Evolutionary conservation across 2,888 invertebrate genomes (phyloP).

Genomic region (Drosophila borborema): DNA sequence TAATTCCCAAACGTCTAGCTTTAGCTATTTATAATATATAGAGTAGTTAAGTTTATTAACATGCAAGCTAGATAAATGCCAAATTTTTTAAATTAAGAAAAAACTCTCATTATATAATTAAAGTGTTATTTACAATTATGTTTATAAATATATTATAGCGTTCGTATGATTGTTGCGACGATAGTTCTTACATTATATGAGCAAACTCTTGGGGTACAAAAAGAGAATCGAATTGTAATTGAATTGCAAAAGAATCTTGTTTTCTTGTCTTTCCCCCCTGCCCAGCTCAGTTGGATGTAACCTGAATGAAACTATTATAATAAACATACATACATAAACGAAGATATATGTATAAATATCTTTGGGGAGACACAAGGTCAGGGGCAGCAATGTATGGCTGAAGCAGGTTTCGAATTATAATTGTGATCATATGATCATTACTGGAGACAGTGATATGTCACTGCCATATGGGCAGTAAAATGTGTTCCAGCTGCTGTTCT

Average conservation of each 20-base stretch:
- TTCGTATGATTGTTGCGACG: too few species aligned
- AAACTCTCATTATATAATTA: too few species aligned
- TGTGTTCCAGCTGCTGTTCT: constrained; percentile 37
- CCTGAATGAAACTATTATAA: not conserved
- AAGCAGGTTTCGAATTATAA: constrained; percentile 24
- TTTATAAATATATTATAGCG: too few species aligned
- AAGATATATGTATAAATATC: too few species aligned
- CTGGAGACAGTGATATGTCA: constrained; percentile 6
- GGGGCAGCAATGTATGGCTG: constrained; percentile 10
- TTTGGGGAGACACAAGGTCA: constrained; percentile 17
- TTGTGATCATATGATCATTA: constrained; percentile 9
- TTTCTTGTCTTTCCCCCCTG: not conserved
- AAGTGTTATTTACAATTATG: too few species aligned
- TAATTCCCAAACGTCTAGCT: not conserved
- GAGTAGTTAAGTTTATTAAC: not conserved
- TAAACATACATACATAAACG: not conserved
- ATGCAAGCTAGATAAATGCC: too few species aligned
- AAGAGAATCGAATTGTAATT: not conserved
- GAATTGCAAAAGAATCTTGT: not conserved
- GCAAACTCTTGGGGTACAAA: not conserved
- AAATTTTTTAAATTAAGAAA: too few species aligned
- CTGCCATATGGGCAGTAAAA: constrained; percentile 20
- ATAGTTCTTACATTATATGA: too few species aligned
- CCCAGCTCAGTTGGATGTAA: not conserved
- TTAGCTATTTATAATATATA: not conserved